Percentiles rank a stretch among this genome's conserved stretches.
Conservation (phyloP, 2,888 invertebrate genomes). For the Dasysyrphus tricinctus region DNA sequence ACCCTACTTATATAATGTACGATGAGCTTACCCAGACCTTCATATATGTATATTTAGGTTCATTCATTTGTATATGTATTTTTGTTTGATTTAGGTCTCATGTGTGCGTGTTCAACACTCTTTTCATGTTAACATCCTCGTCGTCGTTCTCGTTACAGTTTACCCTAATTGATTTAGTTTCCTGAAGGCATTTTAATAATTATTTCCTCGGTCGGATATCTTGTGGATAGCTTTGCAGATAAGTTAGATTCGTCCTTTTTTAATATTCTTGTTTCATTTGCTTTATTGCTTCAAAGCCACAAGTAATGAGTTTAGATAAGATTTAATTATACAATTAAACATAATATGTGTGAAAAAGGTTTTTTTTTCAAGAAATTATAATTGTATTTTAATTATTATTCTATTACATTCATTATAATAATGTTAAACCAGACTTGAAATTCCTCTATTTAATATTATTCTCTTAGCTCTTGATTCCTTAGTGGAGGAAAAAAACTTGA, state of each 20-base stretch:
- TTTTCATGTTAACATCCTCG: constrained; percentile 38
- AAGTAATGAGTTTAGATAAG: constrained; percentile 32
- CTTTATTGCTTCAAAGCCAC: constrained; percentile 30
- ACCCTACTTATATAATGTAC: background rate
- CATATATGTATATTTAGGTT: background rate
- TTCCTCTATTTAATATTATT: background rate
- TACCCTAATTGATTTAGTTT: constrained; percentile 65
- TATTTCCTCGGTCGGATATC: constrained; percentile 46
- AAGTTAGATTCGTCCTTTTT: constrained; percentile 13
- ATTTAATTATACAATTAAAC: constrained; percentile 36
- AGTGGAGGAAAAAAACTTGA: no score
- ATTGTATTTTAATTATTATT: constrained; percentile 23
- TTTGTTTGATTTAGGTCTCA: constrained; percentile 21
- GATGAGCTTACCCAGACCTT: background rate
- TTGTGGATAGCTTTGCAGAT: constrained; percentile 18
- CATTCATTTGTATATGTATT: background rate
- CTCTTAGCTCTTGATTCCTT: no score
- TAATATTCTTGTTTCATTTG: constrained; percentile 16
- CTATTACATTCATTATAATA: background rate
- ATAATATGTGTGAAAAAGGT: constrained; percentile 19
- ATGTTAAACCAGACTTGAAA: background rate
- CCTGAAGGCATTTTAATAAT: constrained; percentile 64
- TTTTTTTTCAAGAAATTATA: background rate
- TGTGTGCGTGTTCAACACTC: constrained; percentile 59
- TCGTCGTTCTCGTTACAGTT: constrained; percentile 23